These are phyloP conservation scores for Napeogenes sylphis DNA, from an alignment of 2,888 invertebrate genomes.

Conservation along the genomic window DNA sequence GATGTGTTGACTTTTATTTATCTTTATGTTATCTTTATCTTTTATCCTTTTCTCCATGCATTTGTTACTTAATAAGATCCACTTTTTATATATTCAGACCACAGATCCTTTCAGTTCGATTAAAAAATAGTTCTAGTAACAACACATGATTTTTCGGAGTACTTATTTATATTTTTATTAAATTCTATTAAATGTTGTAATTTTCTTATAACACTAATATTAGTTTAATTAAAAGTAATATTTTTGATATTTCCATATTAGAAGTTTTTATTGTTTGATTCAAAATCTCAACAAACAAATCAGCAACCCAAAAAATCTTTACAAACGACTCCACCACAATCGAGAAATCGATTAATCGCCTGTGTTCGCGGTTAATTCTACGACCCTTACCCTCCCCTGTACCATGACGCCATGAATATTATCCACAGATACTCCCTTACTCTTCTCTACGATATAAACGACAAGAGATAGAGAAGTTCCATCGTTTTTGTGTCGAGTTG, in stretches of 20 bases:
- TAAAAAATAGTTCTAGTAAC: too few relatives aligned
- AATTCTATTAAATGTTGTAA: too few relatives aligned
- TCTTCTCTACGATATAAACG: not conserved
- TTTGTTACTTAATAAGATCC: too few relatives aligned
- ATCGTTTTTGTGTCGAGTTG: conserved; percentile 4
- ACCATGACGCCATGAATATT: conserved; percentile 23
- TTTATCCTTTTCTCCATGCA: too few relatives aligned
- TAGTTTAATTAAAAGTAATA: too few relatives aligned
- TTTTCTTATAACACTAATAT: too few relatives aligned
- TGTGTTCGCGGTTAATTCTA: conserved; percentile 35
- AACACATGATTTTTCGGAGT: too few relatives aligned
- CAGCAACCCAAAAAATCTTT: conserved; percentile 32
- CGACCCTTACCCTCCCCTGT: conserved; percentile 32
- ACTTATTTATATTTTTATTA: too few relatives aligned
- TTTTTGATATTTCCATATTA: too few relatives aligned
- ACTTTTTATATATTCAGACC: too few relatives aligned
- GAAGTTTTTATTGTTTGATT: not conserved
- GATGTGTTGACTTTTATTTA: not conserved
- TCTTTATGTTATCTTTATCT: too few relatives aligned
- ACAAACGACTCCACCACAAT: conserved; percentile 33
- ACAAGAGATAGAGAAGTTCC: conserved; percentile 10
- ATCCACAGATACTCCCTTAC: not conserved
- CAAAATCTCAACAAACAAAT: conserved; percentile 9
- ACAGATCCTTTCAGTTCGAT: too few relatives aligned
- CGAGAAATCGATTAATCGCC: conserved; percentile 48